Conservation (phyloP, 1,140 invertebrate species). For the Orchestia grillus region DNA sequence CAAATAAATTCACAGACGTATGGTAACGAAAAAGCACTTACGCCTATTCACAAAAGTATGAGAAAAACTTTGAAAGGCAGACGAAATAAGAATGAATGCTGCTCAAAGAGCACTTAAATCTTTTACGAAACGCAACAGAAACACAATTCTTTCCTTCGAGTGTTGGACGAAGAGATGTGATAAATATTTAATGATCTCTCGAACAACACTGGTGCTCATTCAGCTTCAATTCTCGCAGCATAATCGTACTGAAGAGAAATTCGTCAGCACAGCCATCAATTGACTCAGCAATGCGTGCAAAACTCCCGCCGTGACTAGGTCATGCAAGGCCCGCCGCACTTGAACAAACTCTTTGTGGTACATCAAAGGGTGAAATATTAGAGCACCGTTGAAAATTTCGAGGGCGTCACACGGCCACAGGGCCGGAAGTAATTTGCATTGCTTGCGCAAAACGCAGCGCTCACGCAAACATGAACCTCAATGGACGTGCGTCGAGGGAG, state of each 20-base stretch:
- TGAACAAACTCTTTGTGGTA: background rate
- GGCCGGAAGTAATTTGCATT: conserved; percentile 28
- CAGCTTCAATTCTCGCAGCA: background rate
- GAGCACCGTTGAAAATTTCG: background rate
- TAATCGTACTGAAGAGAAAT: background rate
- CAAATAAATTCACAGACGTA: background rate
- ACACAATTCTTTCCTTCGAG: background rate
- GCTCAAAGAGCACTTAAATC: background rate
- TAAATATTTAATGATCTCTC: background rate
- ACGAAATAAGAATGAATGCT: background rate
- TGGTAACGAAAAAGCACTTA: background rate
- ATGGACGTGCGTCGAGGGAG: background rate
- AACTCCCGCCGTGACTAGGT: background rate
- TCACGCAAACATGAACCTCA: conserved; percentile 16
- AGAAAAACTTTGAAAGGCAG: background rate
- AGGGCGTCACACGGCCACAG: background rate
- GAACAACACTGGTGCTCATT: background rate
- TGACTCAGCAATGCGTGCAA: background rate
- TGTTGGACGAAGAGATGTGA: background rate
- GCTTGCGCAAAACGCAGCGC: background rate
- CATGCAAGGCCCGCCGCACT: background rate
- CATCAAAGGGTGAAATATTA: background rate
- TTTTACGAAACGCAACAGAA: background rate
- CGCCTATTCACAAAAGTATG: background rate
- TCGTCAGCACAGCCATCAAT: background rate